These are phyloP conservation scores for Grammomys surdaster DNA, from an alignment of 2,113 vertebrate species.

Conservation along the genomic window DNA sequence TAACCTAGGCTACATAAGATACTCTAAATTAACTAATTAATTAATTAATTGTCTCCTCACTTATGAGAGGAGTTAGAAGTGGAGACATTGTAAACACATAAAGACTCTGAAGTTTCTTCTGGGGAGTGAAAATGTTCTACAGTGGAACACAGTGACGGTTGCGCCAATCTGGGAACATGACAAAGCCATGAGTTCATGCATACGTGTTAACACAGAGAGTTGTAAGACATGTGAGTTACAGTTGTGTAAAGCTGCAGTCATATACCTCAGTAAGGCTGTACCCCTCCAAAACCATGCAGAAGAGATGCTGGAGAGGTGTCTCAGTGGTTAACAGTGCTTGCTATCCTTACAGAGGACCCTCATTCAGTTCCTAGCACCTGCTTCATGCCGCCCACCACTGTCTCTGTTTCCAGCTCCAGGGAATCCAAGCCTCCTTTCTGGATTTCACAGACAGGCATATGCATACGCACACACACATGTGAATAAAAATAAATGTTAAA, in stretches of 20 bases:
- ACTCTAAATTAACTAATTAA: background rate
- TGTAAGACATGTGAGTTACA: background rate
- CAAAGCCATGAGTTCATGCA: background rate
- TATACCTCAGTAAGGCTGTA: background rate
- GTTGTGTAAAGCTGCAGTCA: background rate
- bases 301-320: background rate
- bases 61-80: background rate
- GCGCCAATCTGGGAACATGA: background rate
- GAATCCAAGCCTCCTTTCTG: background rate
- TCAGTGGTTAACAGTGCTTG: accelerated
- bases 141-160: background rate
- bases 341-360: background rate
- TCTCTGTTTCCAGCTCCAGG: background rate
- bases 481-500: background rate
- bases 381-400: background rate
- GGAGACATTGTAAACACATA: background rate
- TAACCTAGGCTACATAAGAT: background rate
- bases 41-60: background rate
- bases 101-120: background rate
- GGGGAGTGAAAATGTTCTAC: background rate
- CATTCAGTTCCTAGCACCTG: background rate
- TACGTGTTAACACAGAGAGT: accelerated
- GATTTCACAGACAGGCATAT: background rate
- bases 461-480: background rate
- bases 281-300: background rate